Conservation (phyloP, 2,113 vertebrate species). For the Egretta garzetta region DNA sequence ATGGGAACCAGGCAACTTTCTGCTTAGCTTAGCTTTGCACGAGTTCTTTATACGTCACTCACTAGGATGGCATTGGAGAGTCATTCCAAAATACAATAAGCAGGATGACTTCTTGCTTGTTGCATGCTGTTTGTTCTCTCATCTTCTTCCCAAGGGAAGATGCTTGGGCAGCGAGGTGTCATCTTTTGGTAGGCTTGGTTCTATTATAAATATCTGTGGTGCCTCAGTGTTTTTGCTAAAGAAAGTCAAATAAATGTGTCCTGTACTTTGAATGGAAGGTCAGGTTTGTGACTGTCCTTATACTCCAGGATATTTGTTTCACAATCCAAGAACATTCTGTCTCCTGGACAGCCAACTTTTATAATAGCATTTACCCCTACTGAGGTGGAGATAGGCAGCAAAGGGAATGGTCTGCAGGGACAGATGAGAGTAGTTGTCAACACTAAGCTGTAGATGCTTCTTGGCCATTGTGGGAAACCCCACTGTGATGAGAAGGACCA, state of each 20-base stretch:
- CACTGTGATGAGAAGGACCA: neutral
- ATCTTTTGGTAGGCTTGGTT: neutral
- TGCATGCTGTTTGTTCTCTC: neutral
- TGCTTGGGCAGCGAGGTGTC: neutral
- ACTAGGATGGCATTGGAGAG: neutral
- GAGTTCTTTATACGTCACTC: neutral
- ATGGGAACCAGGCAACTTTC: neutral
- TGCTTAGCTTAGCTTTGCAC: neutral
- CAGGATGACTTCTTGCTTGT: neutral
- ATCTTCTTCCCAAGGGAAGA: neutral
- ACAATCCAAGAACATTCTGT: slow-evolving; percentile 23
- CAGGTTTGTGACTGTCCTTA: neutral
- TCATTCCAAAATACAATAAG: neutral
- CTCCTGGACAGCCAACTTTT: neutral
- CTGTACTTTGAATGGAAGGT: neutral
- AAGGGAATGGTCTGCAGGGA: neutral
- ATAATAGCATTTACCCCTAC: neutral
- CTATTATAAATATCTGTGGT: neutral
- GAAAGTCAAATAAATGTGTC: neutral
- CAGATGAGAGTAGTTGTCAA: slow-evolving; percentile 7
- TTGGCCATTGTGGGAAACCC: neutral
- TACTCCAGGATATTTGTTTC: neutral
- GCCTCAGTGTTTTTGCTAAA: neutral
- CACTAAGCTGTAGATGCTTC: neutral
- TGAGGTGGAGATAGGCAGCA: neutral